Conservation (phyloP, 2,888 invertebrate genomes). For the Amiota mariae region DNA sequence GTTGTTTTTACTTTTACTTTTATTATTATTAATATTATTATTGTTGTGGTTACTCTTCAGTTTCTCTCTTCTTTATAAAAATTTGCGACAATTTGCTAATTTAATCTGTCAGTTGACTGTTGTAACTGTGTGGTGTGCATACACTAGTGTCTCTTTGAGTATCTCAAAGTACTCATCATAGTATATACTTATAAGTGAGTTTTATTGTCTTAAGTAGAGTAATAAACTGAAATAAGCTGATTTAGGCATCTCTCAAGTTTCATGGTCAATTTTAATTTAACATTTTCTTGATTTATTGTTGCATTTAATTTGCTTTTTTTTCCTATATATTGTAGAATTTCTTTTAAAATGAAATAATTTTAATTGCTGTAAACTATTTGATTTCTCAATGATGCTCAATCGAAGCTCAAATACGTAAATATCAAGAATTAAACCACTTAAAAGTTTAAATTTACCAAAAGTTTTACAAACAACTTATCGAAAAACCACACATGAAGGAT, state of each 20-base stretch:
- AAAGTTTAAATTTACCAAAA: slow-evolving; percentile 26
- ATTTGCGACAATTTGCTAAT: slow-evolving; percentile 21
- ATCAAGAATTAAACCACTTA: slow-evolving; percentile 24
- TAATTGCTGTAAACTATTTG: not conserved
- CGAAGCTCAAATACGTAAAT: slow-evolving; percentile 4
- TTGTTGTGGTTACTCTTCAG: not conserved
- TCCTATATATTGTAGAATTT: not conserved
- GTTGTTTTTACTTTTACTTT: slow-evolving; percentile 12
- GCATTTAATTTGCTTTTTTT: not conserved
- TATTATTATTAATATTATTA: not conserved
- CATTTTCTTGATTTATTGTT: not conserved
- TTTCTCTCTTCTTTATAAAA: not conserved
- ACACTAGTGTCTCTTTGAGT: no score
- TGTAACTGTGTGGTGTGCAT: not conserved
- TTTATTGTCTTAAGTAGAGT: not conserved
- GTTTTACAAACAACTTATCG: slow-evolving; percentile 9
- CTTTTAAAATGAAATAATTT: not conserved
- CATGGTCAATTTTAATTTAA: not conserved
- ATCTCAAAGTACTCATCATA: no score
- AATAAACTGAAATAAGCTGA: not conserved
- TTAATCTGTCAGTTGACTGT: slow-evolving; percentile 15
- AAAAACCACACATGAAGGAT: no score
- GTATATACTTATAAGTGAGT: no score
- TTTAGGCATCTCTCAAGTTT: slow-evolving; percentile 14
- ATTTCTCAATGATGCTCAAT: slow-evolving; percentile 16